Conservation (phyloP, 2,888 invertebrate species). For the Anagyrus pseudococci region DNA sequence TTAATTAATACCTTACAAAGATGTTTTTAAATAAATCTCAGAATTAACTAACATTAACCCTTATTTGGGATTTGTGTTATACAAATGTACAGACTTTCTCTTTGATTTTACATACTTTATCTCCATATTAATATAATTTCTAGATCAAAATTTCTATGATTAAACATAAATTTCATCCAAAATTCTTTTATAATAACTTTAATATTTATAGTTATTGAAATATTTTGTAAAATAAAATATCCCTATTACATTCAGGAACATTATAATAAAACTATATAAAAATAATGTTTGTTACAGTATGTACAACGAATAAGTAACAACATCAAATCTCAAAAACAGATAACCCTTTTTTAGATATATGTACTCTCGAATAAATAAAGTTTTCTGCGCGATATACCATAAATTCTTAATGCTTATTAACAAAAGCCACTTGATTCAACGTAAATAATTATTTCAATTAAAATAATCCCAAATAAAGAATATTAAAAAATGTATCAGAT, state of each 20-base stretch:
- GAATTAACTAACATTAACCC: conserved; percentile 38
- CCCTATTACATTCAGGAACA: conserved; percentile 16
- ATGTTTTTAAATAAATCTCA: conserved; percentile 45
- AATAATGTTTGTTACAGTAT: background rate
- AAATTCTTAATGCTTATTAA: background rate
- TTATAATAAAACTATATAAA: conserved; percentile 13
- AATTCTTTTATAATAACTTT: background rate
- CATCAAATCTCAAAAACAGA: background rate
- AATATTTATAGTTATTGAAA: no score
- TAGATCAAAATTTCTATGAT: background rate
- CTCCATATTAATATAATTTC: background rate
- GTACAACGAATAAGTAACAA: background rate
- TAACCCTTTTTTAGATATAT: background rate
- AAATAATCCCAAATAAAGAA: background rate
- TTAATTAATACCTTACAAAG: conserved; percentile 35
- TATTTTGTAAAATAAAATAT: conserved; percentile 2
- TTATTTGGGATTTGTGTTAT: conserved; percentile 8
- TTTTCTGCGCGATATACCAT: background rate
- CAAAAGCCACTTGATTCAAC: background rate
- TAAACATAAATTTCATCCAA: background rate
- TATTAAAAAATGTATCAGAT: background rate
- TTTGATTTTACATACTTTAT: background rate
- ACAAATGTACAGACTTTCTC: conserved; percentile 5
- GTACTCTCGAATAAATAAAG: background rate
- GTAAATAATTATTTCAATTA: background rate